Conservation (phyloP, 2,888 invertebrate genomes). For the Colostygia pectinataria region DNA sequence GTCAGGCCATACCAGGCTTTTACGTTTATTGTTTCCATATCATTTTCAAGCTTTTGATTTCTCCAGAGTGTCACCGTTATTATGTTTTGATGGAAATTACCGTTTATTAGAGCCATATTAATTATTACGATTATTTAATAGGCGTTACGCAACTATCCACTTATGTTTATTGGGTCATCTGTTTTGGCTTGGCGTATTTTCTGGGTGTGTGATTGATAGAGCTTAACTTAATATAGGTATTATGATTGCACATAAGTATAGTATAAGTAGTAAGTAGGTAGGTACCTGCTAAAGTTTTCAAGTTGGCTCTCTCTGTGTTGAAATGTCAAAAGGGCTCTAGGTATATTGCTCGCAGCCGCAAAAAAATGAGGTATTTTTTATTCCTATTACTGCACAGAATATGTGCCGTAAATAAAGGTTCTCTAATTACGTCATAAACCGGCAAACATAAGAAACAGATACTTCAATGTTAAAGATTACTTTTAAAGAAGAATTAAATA, state of each 20-base stretch:
- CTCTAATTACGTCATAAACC: no score
- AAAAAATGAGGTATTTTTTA: no score
- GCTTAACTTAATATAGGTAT: neutral
- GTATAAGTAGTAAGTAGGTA: no score
- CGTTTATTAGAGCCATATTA: constrained; percentile 56
- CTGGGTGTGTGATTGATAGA: constrained; percentile 12
- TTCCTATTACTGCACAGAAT: no score
- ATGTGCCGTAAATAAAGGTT: no score
- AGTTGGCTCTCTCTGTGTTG: no score
- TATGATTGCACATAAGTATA: neutral
- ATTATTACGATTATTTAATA: constrained; percentile 59
- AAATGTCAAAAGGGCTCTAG: no score
- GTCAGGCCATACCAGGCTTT: constrained; percentile 63
- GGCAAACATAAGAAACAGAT: no score
- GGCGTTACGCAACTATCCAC: constrained; percentile 65
- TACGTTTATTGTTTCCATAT: constrained; percentile 81
- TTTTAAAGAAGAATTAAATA: no score
- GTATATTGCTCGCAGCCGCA: no score
- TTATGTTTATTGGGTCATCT: constrained; percentile 59
- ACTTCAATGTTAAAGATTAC: no score
- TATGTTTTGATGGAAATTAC: constrained; percentile 67
- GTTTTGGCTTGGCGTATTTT: constrained; percentile 21
- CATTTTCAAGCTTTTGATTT: constrained; percentile 80
- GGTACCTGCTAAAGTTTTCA: no score
- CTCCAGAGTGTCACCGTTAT: constrained; percentile 76